Evolutionary conservation across 1,140 invertebrate species (phyloP), one percentile per base, ranked within the genome.

Genomic region (Leptestheria dahalacensis): DNA sequence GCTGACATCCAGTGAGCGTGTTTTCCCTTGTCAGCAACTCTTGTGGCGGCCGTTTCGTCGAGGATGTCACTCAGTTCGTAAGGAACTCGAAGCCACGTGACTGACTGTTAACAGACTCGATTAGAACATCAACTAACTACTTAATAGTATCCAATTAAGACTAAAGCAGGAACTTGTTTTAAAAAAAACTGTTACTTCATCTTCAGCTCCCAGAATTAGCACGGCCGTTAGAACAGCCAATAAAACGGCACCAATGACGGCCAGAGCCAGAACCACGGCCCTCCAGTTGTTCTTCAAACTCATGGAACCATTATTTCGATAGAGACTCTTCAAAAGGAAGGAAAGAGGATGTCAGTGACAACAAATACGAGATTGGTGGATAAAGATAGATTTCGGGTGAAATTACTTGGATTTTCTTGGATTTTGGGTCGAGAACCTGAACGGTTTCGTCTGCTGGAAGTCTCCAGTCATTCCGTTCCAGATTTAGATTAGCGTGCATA

Each of bases 361-460:
- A 20, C 12, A 56, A 11, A 26, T 52, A 26, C 11, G 50, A 26
- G 25, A n/a, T 52, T 1, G 12, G 15, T 41, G 6, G 33, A 41
- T 41, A 9, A 52, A 2, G 15, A 3, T 52, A 26, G 21, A 15
- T 52, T 3, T 3, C 18, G 10, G n/a, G 28, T 25, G 2, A 24
- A 20, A 15, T 56, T 56, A 54, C 59, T 50, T 60, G 59, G 12
- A 60, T 28, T 12, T 85, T 82, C 69, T 87, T 87, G 69, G 81
- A 79, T 73, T 86, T 83, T 65, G 84, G 82, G 77, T 87, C 85
- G 73, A 82, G 84, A 69, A 89, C 86, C 74, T 89, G 86, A 65
- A 89, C 79, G 64, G 86, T 88, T 77, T 89, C 86, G 75, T 89
- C 86, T 65, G 85, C 86, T 71, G 85, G 85, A 71, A 88, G 76